Base-by-base conservation (phyloP, 2,113 vertebrate species). In the human (Homo sapiens) region DNA sequence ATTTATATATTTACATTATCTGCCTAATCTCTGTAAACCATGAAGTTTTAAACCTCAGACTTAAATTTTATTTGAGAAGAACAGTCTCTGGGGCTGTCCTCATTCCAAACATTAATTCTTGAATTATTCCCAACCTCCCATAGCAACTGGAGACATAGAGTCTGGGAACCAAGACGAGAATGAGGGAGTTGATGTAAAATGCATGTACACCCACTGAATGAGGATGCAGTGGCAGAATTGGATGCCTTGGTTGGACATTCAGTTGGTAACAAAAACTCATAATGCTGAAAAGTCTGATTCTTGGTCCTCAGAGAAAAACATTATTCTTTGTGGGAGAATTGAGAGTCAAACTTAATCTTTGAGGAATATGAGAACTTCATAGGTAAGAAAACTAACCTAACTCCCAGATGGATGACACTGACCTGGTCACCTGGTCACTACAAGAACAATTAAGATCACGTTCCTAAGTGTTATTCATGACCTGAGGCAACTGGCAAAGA, bases 101-200 rank as follows among this genome's bases (percentile, higher is more conserved):
- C 68, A 64, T 96, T 97, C 93, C 87, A 91, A 92, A 84, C 79
- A 80, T 96, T 92, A 87, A 94, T 98, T 97, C 68, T 96, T 96
- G 89, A 97, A 89, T 96, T 75, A 83, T 93, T 95, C 72, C 93
- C 82, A 93, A 70, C 16, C 12, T 97, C 17, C 68, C 68, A 38
- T 96, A 82, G 95, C 66, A 97, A 97, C 96, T 87, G 89, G 93
- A 97, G 96, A 96, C 93, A 48, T 94, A 64, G 27, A 97, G 95
- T 94, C 93, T 97, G 95, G 81, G 89, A 97, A 95, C 81, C 30
- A 91, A 94, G 89, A 85, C 38, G 43, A 61, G 66, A 89, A 23
- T 79, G 64, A 94, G 73, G 79, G 66, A 80, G 35, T 82, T 89
- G 73, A 89, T 85, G 91, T 57, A 13, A 89, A 97, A 94, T 79